A percentile compares a stretch with the other conserved stretches of the same genome.
These are phyloP conservation scores for Pagrus major DNA, from an alignment of 2,113 vertebrate species.

Conservation along the genomic window DNA sequence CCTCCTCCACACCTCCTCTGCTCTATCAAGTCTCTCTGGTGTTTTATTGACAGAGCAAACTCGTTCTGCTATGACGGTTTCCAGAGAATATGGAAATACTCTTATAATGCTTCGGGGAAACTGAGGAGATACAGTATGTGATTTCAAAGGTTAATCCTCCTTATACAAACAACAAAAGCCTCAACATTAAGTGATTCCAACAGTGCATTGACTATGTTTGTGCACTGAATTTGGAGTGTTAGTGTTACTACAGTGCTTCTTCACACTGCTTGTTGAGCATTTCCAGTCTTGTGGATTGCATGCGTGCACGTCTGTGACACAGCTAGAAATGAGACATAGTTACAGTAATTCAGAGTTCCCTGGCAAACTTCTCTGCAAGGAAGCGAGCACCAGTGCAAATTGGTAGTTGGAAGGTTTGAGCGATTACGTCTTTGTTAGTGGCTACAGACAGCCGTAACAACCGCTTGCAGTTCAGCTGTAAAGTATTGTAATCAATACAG, in stretches of 20 bases:
- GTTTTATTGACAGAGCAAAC: slow-evolving; percentile 68
- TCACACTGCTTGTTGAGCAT: not conserved
- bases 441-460: slow-evolving; percentile 63
- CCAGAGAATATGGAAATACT: slow-evolving; percentile 38
- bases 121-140: not conserved
- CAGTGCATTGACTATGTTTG: not conserved
- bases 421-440: slow-evolving; percentile 78
- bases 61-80: slow-evolving; percentile 56
- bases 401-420: slow-evolving; percentile 74
- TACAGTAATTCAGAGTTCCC: slow-evolving; percentile 64
- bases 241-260: not conserved
- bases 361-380: slow-evolving; percentile 58
- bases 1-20: slow-evolving; percentile 32
- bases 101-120: not conserved
- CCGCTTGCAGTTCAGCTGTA: slow-evolving; percentile 56
- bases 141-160: slow-evolving; percentile 25
- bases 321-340: slow-evolving; percentile 50
- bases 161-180: slow-evolving; percentile 10
- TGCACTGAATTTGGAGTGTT: not conserved
- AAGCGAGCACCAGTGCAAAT: slow-evolving; percentile 65
- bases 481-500: slow-evolving; percentile 76
- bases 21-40: slow-evolving; percentile 29
- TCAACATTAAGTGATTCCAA: not conserved
- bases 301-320: not conserved
- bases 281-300: not conserved